These are phyloP conservation scores for Melanotus villosus DNA, from an alignment of 2,888 invertebrate species.

Conservation along the genomic window DNA sequence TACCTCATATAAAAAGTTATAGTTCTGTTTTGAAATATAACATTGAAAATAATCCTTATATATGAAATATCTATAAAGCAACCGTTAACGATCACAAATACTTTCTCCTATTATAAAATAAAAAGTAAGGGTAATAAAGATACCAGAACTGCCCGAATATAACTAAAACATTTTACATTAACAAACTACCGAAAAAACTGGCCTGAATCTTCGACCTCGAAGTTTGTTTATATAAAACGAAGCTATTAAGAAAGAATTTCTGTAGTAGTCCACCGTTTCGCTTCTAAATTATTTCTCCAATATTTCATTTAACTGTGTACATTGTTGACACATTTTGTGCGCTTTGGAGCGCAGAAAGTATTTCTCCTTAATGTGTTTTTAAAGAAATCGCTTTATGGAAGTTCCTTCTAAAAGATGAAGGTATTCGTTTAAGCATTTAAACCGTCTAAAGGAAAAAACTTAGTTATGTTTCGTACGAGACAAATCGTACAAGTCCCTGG, in stretches of 20 bases:
- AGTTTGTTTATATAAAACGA: constrained; percentile 20
- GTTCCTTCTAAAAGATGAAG: neutral
- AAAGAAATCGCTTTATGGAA: constrained; percentile 30
- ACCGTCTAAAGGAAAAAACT: neutral
- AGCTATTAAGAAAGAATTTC: constrained; percentile 18
- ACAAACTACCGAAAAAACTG: neutral
- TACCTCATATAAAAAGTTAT: no score
- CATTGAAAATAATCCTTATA: no score
- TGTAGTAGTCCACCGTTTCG: constrained; percentile 12
- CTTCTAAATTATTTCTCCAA: constrained; percentile 18
- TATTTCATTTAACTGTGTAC: constrained; percentile 27
- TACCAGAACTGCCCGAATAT: no score
- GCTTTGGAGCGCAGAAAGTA: constrained; percentile 21
- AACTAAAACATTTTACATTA: neutral
- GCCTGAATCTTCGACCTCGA: constrained; percentile 6
- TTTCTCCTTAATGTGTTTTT: constrained; percentile 30
- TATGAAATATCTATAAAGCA: no score
- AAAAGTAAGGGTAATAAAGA: no score
- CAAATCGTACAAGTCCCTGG: constrained; percentile 9
- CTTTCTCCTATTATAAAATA: no score
- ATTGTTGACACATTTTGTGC: constrained; percentile 29
- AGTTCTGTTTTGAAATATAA: no score
- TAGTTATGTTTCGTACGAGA: neutral
- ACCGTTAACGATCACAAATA: no score
- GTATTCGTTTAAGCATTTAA: neutral